A percentile compares a stretch with the other conserved stretches of the same genome.
Evolutionary conservation across 2,797 vertebrate species (phyloP).

Genomic region (Poeciliopsis gracilis): DNA sequence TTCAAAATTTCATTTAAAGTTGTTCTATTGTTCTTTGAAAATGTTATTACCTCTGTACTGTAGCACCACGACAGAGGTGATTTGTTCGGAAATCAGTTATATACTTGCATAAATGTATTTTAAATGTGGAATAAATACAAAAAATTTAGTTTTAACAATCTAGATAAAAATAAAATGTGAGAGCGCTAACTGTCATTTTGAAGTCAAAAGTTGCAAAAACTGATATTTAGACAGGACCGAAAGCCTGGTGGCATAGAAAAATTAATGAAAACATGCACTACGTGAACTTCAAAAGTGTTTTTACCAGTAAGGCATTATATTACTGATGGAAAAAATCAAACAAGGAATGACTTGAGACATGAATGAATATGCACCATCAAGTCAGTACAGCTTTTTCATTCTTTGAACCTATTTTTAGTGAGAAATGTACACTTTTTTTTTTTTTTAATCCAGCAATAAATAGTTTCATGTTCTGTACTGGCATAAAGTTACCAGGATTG

Average conservation of each 20-base stretch:
- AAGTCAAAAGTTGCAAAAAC: not conserved
- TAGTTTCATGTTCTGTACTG: not conserved
- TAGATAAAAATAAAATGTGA: not conserved
- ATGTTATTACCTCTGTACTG: not conserved
- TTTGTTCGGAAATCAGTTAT: not conserved
- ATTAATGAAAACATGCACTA: not conserved
- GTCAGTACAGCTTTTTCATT: not conserved
- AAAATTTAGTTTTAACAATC: not conserved
- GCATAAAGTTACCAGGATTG: not conserved
- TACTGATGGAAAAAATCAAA: not conserved
- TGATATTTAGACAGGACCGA: not conserved
- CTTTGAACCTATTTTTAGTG: slow-evolving; percentile 10
- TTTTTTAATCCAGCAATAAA: not conserved
- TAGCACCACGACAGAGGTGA: not conserved
- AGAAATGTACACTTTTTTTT: not conserved
- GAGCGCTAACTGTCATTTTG: not conserved
- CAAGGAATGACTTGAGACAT: not conserved
- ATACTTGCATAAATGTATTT: not conserved
- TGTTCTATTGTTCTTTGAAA: not conserved
- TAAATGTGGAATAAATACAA: not conserved
- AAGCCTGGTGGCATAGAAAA: not conserved
- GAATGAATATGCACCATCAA: not conserved
- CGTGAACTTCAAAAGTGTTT: slow-evolving; percentile 16
- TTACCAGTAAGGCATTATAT: not conserved
- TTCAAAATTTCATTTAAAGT: not conserved